Base-by-base conservation (phyloP, 2,888 invertebrate genomes). In the Melieria crassipennis region DNA sequence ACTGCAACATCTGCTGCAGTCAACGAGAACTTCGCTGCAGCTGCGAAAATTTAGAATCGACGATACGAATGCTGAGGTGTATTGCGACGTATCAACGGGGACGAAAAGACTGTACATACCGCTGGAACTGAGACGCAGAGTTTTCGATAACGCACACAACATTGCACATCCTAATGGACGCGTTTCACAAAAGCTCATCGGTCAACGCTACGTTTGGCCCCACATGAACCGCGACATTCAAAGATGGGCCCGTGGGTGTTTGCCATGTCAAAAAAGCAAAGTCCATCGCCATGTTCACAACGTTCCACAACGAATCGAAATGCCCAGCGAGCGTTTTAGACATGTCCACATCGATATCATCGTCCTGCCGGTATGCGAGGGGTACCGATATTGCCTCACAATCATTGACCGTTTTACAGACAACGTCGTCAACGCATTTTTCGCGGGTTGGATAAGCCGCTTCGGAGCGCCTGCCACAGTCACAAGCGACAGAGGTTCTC, bases 61-160 rank as follows among this genome's bases (percentile, higher is more conserved):
- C 11, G 60, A 60, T 11, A 70, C 73, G 0, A 46, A 63, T 0
- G 42, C 50, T 10, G 61, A 46, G 11, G n/a, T 76, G 0, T 70
- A 72, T 16, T 77, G 75, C 11, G 74, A 77, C 63, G 67, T 70
- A n/a, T 60, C 68, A 13, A 13, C 56, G 1, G 65, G 62, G 6
- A 10, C 43, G 46, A 62, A 72, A 1, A 64, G 74, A 7, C 75
- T 73, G 3, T 74, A 46, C 46, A 7, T 46, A 13, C 47, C 30
- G 30, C 30, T 30, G 3, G 1, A 30, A 30, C 30, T 30, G 30
- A 30, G 30, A 30, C 30, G 30, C 30, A 30, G 30, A 30, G 47
- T 47, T 11, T 47, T 47, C 61, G 13, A 61, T 11, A 46, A 58
- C 10, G 47, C 43, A 16, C 61, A 68, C 13, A 68, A 61, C 16